Percentiles rank a stretch among this genome's conserved stretches.
Conservation (phyloP, 2,113 vertebrate species). For the Podarcis cretensis region DNA sequence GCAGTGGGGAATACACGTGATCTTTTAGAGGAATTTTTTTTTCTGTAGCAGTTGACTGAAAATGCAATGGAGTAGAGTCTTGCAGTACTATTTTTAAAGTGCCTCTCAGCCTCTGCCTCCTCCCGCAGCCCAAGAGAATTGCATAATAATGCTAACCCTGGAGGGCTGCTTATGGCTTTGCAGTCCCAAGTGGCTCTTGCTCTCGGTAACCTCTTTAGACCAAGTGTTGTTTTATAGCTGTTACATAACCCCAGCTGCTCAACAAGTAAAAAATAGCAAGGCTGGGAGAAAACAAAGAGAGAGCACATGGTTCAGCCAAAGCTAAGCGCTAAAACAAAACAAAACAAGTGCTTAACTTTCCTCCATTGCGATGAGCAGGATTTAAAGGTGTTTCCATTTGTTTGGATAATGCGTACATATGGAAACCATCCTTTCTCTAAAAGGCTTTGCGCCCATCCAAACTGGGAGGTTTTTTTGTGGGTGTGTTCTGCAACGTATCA, state of each 20-base stretch:
- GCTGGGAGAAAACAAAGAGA: background rate
- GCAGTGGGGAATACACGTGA: background rate
- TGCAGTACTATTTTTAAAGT: background rate
- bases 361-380: background rate
- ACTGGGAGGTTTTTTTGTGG: too few species aligned
- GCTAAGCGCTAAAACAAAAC: background rate
- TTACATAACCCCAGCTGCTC: background rate
- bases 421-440: background rate
- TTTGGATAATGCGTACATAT: background rate
- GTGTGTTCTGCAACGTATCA: too few species aligned
- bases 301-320: too few species aligned
- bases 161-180: background rate
- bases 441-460: background rate
- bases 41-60: background rate
- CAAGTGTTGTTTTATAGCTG: background rate
- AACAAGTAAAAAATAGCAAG: slow-evolving; percentile 23
- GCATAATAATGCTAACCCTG: background rate
- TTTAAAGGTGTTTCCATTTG: background rate
- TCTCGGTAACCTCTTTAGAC: slow-evolving; percentile 12
- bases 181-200: slow-evolving; percentile 7
- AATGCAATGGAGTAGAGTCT: background rate
- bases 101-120: background rate
- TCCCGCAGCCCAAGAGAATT: background rate
- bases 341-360: background rate
- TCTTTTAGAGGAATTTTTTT: background rate